Percentiles rank a stretch among this genome's conserved stretches.
Evolutionary conservation across 2,113 vertebrate species (phyloP).

Genomic region (Petrocephalus zakoni): DNA sequence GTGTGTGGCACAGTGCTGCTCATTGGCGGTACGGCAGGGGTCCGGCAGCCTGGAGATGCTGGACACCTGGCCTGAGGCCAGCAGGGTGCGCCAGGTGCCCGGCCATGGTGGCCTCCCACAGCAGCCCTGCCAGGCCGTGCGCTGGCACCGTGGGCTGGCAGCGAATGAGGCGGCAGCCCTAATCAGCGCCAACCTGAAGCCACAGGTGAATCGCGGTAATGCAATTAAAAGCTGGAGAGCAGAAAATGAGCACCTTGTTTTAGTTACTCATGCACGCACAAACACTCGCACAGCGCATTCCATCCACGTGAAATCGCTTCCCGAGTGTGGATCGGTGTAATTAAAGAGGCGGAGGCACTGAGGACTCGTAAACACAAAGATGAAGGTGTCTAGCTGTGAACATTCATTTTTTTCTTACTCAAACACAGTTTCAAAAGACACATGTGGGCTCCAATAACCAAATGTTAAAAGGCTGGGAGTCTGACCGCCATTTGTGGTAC

Average conservation of each 20-base stretch:
- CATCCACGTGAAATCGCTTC: constrained; percentile 1
- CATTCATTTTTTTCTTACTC: neutral
- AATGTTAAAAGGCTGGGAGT: neutral
- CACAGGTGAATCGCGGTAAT: constrained; percentile 1
- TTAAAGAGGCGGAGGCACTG: neutral
- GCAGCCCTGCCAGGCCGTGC: neutral
- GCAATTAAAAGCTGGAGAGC: neutral
- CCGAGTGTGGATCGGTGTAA: neutral
- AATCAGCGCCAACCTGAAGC: neutral
- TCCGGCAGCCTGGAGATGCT: neutral
- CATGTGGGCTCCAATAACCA: neutral
- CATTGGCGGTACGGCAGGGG: neutral
- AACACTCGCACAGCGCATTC: neutral
- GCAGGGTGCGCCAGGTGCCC: neutral
- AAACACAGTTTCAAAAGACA: neutral
- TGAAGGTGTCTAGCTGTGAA: neutral
- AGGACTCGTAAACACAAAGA: neutral
- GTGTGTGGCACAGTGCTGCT: neutral
- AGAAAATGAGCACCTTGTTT: neutral
- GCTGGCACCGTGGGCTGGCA: neutral
- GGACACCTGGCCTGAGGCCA: neutral
- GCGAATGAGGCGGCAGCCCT: neutral
- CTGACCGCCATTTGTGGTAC: neutral
- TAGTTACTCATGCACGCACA: neutral
- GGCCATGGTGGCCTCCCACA: neutral